Evolutionary conservation across 2,888 invertebrate species (phyloP).

Genomic region (Lasioglossum malachurum): DNA sequence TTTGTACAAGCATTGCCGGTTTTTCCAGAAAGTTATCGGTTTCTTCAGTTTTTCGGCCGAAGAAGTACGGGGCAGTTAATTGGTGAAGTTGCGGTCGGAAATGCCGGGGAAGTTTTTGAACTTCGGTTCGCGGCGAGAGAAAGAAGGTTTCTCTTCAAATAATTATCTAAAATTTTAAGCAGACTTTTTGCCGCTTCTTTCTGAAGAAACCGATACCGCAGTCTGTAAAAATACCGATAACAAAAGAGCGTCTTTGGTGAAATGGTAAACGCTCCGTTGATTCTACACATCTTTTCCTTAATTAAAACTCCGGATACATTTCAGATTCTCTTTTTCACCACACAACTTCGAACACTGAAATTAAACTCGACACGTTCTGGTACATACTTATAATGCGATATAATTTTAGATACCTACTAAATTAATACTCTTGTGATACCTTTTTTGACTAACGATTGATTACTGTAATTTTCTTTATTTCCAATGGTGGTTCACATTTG

Average conservation of each 20-base stretch:
- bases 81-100: slow-evolving; percentile 33
- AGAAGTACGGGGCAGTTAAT: slow-evolving; percentile 25
- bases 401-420: too few species aligned
- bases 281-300: neutral
- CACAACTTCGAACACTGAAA: neutral
- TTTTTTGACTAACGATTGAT: too few species aligned
- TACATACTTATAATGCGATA: too few species aligned
- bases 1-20: neutral
- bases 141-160: slow-evolving; percentile 31
- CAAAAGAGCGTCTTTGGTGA: neutral
- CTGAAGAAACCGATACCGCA: neutral
- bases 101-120: slow-evolving; percentile 23
- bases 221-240: slow-evolving; percentile 3
- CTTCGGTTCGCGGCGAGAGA: slow-evolving; percentile 14
- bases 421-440: too few species aligned
- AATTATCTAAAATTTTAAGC: slow-evolving; percentile 47
- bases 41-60: neutral
- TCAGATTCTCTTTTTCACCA: neutral
- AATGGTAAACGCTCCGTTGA: neutral
- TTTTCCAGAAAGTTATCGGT: neutral
- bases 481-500: neutral
- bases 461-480: neutral
- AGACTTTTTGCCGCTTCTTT: slow-evolving; percentile 10
- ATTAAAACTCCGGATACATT: neutral
- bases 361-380: neutral